A percentile compares a stretch with the other conserved stretches of the same genome.
phyloP scores from a whole-genome alignment of 2,888 invertebrate species.

The Melolontha melolontha region DNA sequence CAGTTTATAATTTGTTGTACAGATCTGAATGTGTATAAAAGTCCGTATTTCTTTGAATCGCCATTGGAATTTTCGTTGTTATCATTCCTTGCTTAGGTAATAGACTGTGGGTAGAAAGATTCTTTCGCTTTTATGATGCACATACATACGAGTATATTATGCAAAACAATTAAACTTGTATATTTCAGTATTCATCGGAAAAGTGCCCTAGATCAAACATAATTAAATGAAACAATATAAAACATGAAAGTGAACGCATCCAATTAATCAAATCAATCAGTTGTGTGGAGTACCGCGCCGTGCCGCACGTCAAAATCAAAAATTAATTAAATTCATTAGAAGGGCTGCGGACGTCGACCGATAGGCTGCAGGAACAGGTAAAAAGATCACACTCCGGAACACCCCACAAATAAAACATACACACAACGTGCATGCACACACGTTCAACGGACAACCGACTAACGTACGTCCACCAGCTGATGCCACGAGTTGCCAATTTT shows the following conservation, averaged over 20 bases:
- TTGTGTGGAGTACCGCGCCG: slow-evolving; percentile 13
- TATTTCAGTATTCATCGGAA: too few relatives aligned
- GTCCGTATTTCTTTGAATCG: too few relatives aligned
- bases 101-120: too few relatives aligned
- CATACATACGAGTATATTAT: too few relatives aligned
- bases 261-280: slow-evolving; percentile 34
- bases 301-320: slow-evolving; percentile 38
- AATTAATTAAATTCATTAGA: slow-evolving; percentile 42
- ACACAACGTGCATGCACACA: slow-evolving; percentile 26
- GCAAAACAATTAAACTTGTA: too few relatives aligned
- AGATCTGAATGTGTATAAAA: too few relatives aligned
- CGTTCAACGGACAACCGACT: slow-evolving; percentile 31
- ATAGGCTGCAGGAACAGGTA: slow-evolving; percentile 38
- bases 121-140: too few relatives aligned
- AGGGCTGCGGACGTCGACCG: slow-evolving; percentile 39
- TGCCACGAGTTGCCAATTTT: slow-evolving; percentile 54
- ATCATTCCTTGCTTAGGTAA: too few relatives aligned
- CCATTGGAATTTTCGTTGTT: too few relatives aligned
- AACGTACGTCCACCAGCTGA: slow-evolving; percentile 54
- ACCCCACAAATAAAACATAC: slow-evolving; percentile 44
- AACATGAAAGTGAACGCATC: slow-evolving; percentile 21
- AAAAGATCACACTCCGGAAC: slow-evolving; percentile 48
- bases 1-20: too few relatives aligned
- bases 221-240: slow-evolving; percentile 1
- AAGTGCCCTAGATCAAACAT: too few relatives aligned